A percentile compares a stretch with the other conserved stretches of the same genome.
phyloP scores from a whole-genome alignment of 1,140 invertebrate species.

The Spodoptera frugiperda region DNA sequence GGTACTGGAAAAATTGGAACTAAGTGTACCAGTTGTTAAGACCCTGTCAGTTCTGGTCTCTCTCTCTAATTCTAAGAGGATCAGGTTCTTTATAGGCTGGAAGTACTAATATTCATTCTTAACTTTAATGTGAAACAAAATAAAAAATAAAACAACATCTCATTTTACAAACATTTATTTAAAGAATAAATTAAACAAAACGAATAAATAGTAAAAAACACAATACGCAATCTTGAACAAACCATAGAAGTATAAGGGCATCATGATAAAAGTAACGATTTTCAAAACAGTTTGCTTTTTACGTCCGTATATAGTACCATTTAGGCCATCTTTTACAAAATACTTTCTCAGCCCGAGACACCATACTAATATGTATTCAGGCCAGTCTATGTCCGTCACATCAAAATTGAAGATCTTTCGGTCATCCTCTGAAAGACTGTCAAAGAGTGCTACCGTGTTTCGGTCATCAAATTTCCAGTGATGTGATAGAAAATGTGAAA shows the following conservation, averaged over 20 bases:
- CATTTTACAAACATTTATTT: too few relatives aligned
- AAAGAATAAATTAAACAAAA: too few relatives aligned
- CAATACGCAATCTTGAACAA: too few relatives aligned
- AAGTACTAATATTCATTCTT: too few relatives aligned
- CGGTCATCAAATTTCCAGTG: conserved; percentile 29
- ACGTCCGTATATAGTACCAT: background rate
- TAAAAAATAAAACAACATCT: too few relatives aligned
- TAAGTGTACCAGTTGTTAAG: too few relatives aligned
- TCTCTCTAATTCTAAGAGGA: too few relatives aligned
- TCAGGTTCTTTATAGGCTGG: too few relatives aligned
- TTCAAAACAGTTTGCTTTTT: background rate
- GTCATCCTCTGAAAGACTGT: background rate
- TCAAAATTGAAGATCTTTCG: background rate
- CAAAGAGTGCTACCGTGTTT: background rate
- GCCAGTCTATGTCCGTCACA: background rate
- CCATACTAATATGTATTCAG: background rate
- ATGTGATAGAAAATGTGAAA: conserved; percentile 13
- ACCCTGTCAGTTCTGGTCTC: too few relatives aligned
- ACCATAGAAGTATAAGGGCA: background rate
- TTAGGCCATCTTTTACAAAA: background rate
- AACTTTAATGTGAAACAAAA: too few relatives aligned
- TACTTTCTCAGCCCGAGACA: background rate
- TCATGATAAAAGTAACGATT: background rate
- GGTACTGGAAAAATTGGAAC: too few relatives aligned
- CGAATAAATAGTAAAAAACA: too few relatives aligned